Base-by-base conservation (phyloP, 2,113 vertebrate species). In the Egretta garzetta region DNA sequence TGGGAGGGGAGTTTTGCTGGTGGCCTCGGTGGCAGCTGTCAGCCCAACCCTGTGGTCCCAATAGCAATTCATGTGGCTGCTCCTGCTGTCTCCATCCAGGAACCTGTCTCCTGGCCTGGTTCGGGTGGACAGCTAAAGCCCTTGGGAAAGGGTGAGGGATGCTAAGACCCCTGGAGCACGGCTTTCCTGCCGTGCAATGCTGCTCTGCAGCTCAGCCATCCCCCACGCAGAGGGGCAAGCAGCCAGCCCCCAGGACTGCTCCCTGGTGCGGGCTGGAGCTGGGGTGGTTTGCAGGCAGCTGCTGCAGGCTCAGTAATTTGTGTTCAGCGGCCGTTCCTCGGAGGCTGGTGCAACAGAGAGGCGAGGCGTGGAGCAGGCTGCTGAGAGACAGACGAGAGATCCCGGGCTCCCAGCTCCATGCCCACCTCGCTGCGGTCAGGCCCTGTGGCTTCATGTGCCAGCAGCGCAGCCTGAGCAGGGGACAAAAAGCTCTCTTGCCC, bases 181-280 rank as follows among this genome's bases (percentile, higher is more conserved):
- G 35, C n/a, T 53, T 52, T 9, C 15, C 53, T 5, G 1, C 17
- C 0, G 0, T 12, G n/a, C n/a, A n/a, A n/a, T n/a, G n/a, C n/a
- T n/a, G 55, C 37, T 37, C 11, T 26, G 0, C 35, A 19, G 16
- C 6, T 72, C 22, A 7, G 90, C 47, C 4, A 2, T 6, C 8
- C 49, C 33, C 22, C 5, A 6, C 50, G 26, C 32, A 12, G 6
- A 7, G 58, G 56, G 35, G 30, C 26, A 8, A 45, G 32, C 66
- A 73, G 60, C 23, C 63, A 58, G n/a, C 18, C 27, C 56, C 22
- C 12, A 15, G 75, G 33, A 60, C 53, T 30, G 24, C 68, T 45
- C 27, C 30, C 7, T 4, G 7, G 8, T 17, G 39, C 26, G 12
- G 76, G 62, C 80, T 32, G 26, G 63, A 26, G 55, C 62, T 24